Percentiles rank a stretch among this genome's conserved stretches.
Evolutionary conservation across 2,888 invertebrate genomes (phyloP).

Genomic region (Ophonus ardosiacus): DNA sequence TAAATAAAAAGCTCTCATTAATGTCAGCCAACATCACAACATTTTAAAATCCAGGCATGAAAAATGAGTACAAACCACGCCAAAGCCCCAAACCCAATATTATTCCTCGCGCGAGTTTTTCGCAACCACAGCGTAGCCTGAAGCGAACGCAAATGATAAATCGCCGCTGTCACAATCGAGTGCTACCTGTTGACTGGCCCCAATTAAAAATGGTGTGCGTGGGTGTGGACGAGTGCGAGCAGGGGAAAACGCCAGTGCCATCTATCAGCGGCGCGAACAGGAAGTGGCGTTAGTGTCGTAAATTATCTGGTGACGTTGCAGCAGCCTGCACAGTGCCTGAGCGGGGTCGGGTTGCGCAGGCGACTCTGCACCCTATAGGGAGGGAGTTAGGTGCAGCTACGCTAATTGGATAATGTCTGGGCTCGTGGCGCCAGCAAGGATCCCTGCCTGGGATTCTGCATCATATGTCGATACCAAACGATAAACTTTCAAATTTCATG

Average conservation of each 20-base stretch:
- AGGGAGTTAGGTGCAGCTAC: constrained; percentile 56
- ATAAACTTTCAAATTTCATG: constrained; percentile 25
- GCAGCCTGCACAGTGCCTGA: constrained; percentile 2
- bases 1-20: constrained; percentile 56
- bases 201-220: constrained; percentile 71
- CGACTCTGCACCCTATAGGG: constrained; percentile 1
- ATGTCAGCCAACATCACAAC: constrained; percentile 57
- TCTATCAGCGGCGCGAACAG: constrained; percentile 70
- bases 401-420: constrained; percentile 62
- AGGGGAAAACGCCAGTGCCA: constrained; percentile 53
- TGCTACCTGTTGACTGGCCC: constrained; percentile 65
- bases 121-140: constrained; percentile 4
- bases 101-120: constrained; percentile 44
- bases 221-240: constrained; percentile 66
- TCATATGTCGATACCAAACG: constrained; percentile 2
- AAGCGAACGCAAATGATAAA: constrained; percentile 16
- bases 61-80: constrained; percentile 59
- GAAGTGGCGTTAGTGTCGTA: constrained; percentile 74
- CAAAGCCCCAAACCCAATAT: constrained; percentile 55
- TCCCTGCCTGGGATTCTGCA: constrained; percentile 31
- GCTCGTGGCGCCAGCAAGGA: constrained; percentile 58
- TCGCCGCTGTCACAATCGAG: constrained; percentile 60
- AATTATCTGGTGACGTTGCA: constrained; percentile 69
- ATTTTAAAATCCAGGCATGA: constrained; percentile 56
- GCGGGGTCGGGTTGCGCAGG: constrained; percentile 2